A percentile compares a stretch with the other conserved stretches of the same genome.
phyloP scores from a whole-genome alignment of 2,888 invertebrate species.

The Eupithecia insigniata region DNA sequence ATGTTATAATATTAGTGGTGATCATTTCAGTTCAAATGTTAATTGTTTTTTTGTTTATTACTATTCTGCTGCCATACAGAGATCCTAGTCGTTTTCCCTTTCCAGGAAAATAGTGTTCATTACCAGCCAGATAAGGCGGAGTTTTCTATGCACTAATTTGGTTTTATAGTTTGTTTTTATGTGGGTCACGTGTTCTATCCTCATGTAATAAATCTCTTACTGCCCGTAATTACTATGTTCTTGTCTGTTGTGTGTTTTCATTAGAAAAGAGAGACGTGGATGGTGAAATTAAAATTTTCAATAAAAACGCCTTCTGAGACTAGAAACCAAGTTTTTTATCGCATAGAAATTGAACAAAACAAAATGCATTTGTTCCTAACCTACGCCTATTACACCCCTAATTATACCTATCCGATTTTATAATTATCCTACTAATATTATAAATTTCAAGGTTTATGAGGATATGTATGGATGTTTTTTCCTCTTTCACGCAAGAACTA shows the following conservation, averaged over 20 bases:
- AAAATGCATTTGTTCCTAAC: background rate
- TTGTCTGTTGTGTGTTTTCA: conserved; percentile 82
- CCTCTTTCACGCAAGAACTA: no score
- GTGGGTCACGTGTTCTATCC: conserved; percentile 78
- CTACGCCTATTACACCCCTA: no score
- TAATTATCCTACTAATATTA: no score
- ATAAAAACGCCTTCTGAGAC: background rate
- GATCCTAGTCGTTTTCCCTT: conserved; percentile 40
- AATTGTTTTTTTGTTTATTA: background rate
- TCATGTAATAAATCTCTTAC: conserved; percentile 81
- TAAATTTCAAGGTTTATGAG: no score
- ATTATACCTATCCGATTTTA: no score
- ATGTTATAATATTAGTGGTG: background rate
- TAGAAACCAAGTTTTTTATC: background rate
- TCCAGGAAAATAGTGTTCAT: conserved; percentile 68
- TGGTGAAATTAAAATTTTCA: conserved; percentile 18
- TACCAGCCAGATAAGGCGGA: conserved; percentile 64
- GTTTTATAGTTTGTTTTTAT: conserved; percentile 58
- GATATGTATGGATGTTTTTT: no score
- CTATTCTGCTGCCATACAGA: background rate
- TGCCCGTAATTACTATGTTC: conserved; percentile 83
- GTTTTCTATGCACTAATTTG: conserved; percentile 62
- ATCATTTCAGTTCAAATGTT: background rate
- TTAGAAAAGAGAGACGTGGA: conserved; percentile 66
- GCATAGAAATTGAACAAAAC: background rate